These are phyloP conservation scores for Peromyscus polionotus DNA, from an alignment of 2,113 vertebrate species.

Conservation along the genomic window DNA sequence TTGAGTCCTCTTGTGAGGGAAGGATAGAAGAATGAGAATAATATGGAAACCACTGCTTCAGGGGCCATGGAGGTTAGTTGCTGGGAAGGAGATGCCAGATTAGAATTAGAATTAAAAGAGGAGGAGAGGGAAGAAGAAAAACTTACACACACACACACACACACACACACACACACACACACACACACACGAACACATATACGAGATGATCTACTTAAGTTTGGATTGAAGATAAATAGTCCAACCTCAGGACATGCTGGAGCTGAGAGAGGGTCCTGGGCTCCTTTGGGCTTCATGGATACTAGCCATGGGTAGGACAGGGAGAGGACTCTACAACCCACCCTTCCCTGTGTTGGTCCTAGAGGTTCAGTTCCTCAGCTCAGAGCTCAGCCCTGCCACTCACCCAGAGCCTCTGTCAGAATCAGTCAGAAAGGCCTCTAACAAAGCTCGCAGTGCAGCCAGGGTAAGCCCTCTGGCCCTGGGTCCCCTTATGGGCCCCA, in stretches of 20 bases:
- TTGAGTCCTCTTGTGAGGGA: neutral
- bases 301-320: neutral
- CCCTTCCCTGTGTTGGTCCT: neutral
- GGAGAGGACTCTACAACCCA: neutral
- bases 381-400: neutral
- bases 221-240: slow-evolving; percentile 1
- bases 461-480: neutral
- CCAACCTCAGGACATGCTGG: neutral
- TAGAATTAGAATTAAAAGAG: neutral
- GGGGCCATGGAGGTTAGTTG: neutral
- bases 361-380: neutral
- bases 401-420: neutral
- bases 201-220: neutral
- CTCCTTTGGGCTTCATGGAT: neutral
- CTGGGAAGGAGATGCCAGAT: neutral
- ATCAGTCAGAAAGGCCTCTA: neutral
- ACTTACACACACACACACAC: neutral
- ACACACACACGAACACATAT: neutral
- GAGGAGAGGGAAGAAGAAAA: neutral
- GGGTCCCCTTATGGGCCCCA: no score
- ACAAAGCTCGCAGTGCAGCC: neutral
- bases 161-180: neutral
- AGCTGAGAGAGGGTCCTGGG: neutral
- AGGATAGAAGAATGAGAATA: neutral
- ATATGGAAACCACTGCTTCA: neutral